Base-by-base conservation (phyloP, 2,888 invertebrate genomes). In the Actias luna region DNA sequence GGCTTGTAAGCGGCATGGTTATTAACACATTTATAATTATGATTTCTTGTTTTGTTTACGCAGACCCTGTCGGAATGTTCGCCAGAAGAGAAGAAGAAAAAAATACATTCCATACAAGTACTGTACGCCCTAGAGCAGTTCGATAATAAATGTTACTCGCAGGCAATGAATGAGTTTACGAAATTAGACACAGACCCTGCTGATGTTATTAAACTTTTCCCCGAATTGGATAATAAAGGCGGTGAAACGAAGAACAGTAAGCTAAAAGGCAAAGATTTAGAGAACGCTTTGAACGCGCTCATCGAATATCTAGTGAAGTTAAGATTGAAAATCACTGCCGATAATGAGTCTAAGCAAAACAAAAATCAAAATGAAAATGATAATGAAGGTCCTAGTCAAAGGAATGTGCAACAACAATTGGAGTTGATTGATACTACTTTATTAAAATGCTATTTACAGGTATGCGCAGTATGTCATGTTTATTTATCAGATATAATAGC, bases 341-440 rank as follows among this genome's bases (percentile, higher is more conserved):
- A 83, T 69, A 71, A 72, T 39, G 69, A 64, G 3, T 68, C 84
- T 0, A 87, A 90, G 66, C 67, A 68, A n/a, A 59, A 10, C 16
- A 52, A 10, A 18, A 61, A 60, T 42, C n/a, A 22, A 27, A 58
- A 50, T 0, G 57, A 10, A 18, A 61, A 60, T 42, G 10, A 22
- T 22, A 58, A 50, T 0, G 57, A 61, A 1, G 64, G 62, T 0
- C 60, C 62, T 14, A 60, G 76, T 58, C 86, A 84, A 64, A 83
- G 88, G 63, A 90, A 85, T 63, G 77, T 87, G 0, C 72, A 82
- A 22, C 88, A 92, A 65, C 89, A 88, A 65, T 64, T 99, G 65
- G 98, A 98, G 85, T 96, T 99, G 63, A 98, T 99, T 65, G 99
- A 99, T 83, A 99, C 99, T 0, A 99, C 99, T 0, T 91, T 99